These are phyloP conservation scores for Callosobruchus maculatus DNA, from an alignment of 2,888 invertebrate species.

Conservation along the genomic window DNA sequence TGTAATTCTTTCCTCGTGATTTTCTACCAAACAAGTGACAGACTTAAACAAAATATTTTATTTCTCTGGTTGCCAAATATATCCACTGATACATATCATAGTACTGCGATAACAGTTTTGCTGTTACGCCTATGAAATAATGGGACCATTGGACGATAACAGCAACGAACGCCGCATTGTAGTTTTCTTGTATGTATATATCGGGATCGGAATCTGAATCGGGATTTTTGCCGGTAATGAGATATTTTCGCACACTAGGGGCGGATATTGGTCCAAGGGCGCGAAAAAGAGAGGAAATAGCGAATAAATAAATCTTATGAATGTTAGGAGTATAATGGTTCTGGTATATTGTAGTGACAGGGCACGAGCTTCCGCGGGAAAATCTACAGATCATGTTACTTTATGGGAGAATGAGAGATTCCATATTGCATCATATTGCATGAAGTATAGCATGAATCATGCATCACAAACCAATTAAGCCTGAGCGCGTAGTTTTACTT, in stretches of 20 bases:
- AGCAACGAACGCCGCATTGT: conserved; percentile 40
- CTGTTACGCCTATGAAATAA: not conserved
- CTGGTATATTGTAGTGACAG: not conserved
- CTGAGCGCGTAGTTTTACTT: too few relatives aligned
- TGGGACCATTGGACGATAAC: conserved; percentile 25
- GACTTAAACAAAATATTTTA: too few relatives aligned
- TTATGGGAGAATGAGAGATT: not conserved
- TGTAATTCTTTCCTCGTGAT: too few relatives aligned
- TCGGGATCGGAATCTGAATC: conserved; percentile 25
- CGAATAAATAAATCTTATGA: conserved; percentile 5
- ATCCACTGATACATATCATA: too few relatives aligned
- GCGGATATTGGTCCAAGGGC: conserved; percentile 22
- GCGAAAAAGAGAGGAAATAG: conserved; percentile 31
- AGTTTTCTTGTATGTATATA: conserved; percentile 36
- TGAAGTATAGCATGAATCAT: not conserved
- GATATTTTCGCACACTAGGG: conserved; percentile 36
- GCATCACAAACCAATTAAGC: not conserved
- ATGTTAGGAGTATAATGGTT: not conserved
- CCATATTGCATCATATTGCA: not conserved
- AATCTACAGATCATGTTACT: not conserved
- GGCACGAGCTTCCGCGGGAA: not conserved
- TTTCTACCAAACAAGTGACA: too few relatives aligned
- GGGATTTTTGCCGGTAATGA: conserved; percentile 37
- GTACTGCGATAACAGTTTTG: conserved; percentile 24
- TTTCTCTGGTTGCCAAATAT: too few relatives aligned